These are phyloP conservation scores for Alfaro cultratus DNA, from an alignment of 2,797 vertebrate genomes.

Conservation along the genomic window DNA sequence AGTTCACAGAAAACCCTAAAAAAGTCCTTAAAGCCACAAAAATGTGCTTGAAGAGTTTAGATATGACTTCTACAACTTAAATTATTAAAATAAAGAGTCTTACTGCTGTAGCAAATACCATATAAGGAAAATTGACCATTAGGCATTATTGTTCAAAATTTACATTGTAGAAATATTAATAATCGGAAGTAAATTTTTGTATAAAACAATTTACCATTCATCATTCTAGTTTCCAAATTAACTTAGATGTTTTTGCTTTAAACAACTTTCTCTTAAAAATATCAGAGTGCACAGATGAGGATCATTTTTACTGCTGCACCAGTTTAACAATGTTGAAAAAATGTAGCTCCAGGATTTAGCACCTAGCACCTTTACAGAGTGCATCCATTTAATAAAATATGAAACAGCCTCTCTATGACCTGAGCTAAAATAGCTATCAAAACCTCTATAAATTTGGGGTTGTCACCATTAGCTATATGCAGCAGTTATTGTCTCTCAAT, in stretches of 20 bases:
- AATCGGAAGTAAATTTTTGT: neutral
- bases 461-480: neutral
- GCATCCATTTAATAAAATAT: neutral
- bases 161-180: neutral
- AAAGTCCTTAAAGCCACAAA: neutral
- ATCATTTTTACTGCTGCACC: conserved; percentile 10
- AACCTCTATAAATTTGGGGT: neutral
- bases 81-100: neutral
- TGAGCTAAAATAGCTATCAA: conserved; percentile 6
- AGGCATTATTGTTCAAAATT: neutral
- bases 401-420: neutral
- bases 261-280: neutral
- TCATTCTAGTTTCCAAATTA: neutral
- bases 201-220: neutral
- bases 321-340: neutral
- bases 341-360: conserved; percentile 36
- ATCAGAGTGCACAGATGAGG: neutral
- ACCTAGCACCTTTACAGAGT: conserved; percentile 13
- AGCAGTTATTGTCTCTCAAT: neutral
- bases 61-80: neutral
- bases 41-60: neutral
- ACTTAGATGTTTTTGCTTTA: neutral
- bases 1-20: neutral
- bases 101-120: neutral
- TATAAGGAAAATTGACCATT: neutral